Evolutionary conservation across 2,888 invertebrate genomes (phyloP), one percentile per base, ranked within the genome.

Genomic region (Aspidapion aeneum): DNA sequence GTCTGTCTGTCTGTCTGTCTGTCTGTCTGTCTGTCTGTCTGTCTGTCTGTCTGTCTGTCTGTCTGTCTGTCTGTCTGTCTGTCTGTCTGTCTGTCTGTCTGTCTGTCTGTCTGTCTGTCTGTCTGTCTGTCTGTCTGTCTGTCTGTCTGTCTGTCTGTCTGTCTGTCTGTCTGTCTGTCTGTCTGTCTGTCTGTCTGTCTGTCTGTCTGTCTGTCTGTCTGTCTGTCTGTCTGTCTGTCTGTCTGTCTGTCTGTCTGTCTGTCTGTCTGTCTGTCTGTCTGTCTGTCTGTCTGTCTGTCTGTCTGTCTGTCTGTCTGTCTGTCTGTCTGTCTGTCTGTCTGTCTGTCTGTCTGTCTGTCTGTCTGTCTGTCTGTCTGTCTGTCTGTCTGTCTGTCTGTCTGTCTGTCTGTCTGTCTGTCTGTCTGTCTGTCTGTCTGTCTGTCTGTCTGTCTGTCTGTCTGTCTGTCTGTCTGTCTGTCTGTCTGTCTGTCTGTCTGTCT

Each of bases 31-130:
- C 60, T 60, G 54, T 55, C 60, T 60, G 60, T 21, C 60, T 55
- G 60, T 55, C 60, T 60, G 60, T 55, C 60, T 60, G 60, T 60
- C 60, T 55, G 60, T 55, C 60, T 60, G 60, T 60, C 60, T 60
- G 54, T 55, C 60, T 55, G 60, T 60, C 60, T 60, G 60, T 55
- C 60, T 21, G 55, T 55, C 60, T 60, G 60, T 60, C 60, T 60
- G 60, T 21, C 60, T 55, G 60, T 60, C 60, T 60, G 60, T 21
- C 55, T 60, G 55, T 60, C 60, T 55, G 60, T 55, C 60, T 55
- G 55, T 21, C 54, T 60, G 60, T 55, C 55, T 55, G 55, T 21
- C 60, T 60, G 60, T 60, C 60, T 55, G 60, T 55, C 60, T 60
- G 60, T 60, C 60, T 60, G 60, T 55, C 55, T 55, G 60, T 60